Evolutionary conservation across 2,888 invertebrate genomes (phyloP), one percentile per base, ranked within the genome.

Genomic region (Podotricha telesiphe): DNA sequence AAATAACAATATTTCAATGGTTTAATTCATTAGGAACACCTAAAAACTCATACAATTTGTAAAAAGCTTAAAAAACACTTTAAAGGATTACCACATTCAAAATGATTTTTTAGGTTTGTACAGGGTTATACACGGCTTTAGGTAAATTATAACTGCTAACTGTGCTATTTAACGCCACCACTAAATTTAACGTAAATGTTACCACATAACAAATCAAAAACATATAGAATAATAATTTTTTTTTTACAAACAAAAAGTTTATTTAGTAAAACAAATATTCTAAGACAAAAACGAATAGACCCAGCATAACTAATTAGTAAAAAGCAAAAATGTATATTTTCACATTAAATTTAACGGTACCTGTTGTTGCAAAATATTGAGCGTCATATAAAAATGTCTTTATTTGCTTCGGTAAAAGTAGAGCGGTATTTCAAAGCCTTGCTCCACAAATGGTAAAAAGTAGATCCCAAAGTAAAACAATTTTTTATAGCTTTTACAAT

Each of bases 371-470:
- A 72, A 77, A 77, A 68, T 77, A 76, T 73, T 61, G 69, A 61
- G 70, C 71, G 76, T 77, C 74, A 78, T 78, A 81, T 81, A 80
- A 79, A 81, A 80, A 87, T 90, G 74, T 89, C 88, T 88, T 86
- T 87, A 87, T 88, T 89, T 88, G 84, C 82, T 77, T 82, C 80
- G 80, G 84, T 79, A 82, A 82, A 80, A 82, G 80, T 79, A 73
- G 71, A 76, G 65, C 75, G 72, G 77, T 76, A 75, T 75, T 69
- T 77, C 79, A 82, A 81, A 76, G 77, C 77, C 81, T 82, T 85
- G 87, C 85, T 78, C 86, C 78, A 83, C 73, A 81, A 87, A 87
- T 81, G 80, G 85, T 91, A 92, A 92, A 91, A 92, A 92, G 86
- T 90, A 82, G 89, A 88, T 65, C 89, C 85, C 78, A 85, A 87